These are phyloP conservation scores for Athene cunicularia DNA, from an alignment of 2,113 vertebrate species.

Conservation along the genomic window DNA sequence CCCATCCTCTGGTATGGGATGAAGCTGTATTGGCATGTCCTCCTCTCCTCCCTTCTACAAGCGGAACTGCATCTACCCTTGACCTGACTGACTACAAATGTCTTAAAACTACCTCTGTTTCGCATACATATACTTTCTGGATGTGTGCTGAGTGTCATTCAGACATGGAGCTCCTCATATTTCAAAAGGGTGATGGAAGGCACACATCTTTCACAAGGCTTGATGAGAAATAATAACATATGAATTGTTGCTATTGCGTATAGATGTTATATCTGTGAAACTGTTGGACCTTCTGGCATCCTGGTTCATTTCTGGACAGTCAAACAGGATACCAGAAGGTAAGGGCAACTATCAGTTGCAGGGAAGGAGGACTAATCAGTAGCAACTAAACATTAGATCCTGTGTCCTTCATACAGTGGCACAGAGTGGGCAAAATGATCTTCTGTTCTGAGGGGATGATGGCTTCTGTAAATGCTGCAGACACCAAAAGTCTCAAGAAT, in stretches of 20 bases:
- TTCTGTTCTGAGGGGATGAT: not conserved
- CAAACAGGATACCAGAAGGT: not conserved
- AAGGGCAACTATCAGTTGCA: not conserved
- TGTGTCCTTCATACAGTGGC: not conserved
- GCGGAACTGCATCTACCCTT: not conserved
- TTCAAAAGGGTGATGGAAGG: not conserved
- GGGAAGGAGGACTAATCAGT: not conserved
- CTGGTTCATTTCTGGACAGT: not conserved
- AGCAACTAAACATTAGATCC: not conserved
- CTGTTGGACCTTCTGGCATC: not conserved
- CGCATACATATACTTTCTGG: not conserved
- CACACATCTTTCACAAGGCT: not conserved
- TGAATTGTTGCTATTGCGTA: not conserved
- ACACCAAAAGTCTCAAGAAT: not conserved
- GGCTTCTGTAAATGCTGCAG: not conserved
- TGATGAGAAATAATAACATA: not conserved
- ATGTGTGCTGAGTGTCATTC: not conserved
- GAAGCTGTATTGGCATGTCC: not conserved
- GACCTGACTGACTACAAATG: not conserved
- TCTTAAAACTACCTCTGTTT: not conserved
- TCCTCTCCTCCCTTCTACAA: not conserved
- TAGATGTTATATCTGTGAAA: not conserved
- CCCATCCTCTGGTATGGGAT: not conserved
- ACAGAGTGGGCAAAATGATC: not conserved
- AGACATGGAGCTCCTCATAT: not conserved